Conservation (phyloP, 2,797 vertebrate genomes). For the Parauchenoglanis ngamensis region DNA sequence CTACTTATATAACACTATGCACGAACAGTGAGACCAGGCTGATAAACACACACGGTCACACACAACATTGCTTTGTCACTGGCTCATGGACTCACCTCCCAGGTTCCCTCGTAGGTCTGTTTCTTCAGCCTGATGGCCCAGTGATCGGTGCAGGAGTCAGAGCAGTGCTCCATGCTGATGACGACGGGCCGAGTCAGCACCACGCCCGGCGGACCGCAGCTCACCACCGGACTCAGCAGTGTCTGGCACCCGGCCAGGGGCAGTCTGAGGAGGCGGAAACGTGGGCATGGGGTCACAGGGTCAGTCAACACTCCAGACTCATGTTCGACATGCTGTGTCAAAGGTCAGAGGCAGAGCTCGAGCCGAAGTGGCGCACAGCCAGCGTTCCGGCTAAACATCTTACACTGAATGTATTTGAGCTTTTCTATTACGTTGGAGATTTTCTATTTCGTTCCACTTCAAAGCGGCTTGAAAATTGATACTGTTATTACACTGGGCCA, state of each 20-base stretch:
- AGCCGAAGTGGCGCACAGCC: not conserved
- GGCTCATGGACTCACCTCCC: slow-evolving; percentile 89
- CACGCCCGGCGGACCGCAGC: slow-evolving; percentile 95
- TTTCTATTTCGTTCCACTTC: not conserved
- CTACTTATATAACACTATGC: not conserved
- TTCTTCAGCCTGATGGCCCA: slow-evolving; percentile 97
- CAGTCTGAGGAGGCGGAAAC: slow-evolving; percentile 77
- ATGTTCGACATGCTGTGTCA: slow-evolving; percentile 8
- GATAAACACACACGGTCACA: not conserved
- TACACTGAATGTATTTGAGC: not conserved
- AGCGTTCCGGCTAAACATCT: not conserved
- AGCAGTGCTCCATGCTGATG: slow-evolving; percentile 96
- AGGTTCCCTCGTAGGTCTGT: slow-evolving; percentile 92
- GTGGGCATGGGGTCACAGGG: slow-evolving; percentile 21
- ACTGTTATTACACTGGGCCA: not conserved
- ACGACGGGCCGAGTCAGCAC: slow-evolving; percentile 94
- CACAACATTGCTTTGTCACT: not conserved
- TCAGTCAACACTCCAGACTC: not conserved
- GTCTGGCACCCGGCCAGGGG: slow-evolving; percentile 96
- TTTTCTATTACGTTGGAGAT: not conserved
- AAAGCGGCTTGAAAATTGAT: slow-evolving; percentile 2
- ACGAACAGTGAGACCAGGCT: not conserved
- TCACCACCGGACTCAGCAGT: slow-evolving; percentile 93
- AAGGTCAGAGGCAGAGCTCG: not conserved
- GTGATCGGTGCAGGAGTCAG: slow-evolving; percentile 91